Evolutionary conservation across 2,113 vertebrate species (phyloP).

Genomic region (Tachuris rubrigastra): DNA sequence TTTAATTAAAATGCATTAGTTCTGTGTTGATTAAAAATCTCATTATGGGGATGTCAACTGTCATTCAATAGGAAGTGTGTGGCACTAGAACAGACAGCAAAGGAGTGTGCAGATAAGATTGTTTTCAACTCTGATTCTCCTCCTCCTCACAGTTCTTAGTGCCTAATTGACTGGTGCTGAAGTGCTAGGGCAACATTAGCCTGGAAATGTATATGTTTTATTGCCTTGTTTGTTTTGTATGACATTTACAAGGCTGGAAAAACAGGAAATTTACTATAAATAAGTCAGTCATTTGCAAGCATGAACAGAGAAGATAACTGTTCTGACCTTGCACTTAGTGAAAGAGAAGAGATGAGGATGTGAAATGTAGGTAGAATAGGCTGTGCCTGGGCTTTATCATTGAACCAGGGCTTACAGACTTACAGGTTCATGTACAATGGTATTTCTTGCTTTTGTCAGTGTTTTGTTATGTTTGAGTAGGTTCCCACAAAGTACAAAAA

Average conservation of each 20-base stretch:
- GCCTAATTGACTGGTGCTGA: neutral
- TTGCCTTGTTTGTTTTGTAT: neutral
- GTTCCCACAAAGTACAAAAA: neutral
- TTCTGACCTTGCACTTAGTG: neutral
- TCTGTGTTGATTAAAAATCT: slow-evolving; percentile 30
- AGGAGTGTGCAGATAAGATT: neutral
- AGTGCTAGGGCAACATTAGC: neutral
- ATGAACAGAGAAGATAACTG: neutral
- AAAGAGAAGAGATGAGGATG: neutral
- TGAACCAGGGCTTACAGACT: neutral
- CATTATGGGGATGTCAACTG: neutral
- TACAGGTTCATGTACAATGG: accelerated
- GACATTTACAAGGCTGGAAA: slow-evolving; percentile 36
- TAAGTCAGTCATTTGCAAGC: neutral
- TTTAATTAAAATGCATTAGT: slow-evolving; percentile 46
- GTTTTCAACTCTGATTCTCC: neutral
- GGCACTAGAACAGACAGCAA: neutral
- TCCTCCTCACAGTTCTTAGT: neutral
- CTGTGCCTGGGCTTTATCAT: neutral
- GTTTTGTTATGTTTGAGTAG: neutral
- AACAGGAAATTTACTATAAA: slow-evolving; percentile 26
- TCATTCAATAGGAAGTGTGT: neutral
- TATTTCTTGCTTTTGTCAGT: neutral
- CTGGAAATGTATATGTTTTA: neutral
- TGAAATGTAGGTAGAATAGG: neutral